Evolutionary conservation across 2,113 vertebrate genomes (phyloP).

Genomic region (Willisornis vidua): DNA sequence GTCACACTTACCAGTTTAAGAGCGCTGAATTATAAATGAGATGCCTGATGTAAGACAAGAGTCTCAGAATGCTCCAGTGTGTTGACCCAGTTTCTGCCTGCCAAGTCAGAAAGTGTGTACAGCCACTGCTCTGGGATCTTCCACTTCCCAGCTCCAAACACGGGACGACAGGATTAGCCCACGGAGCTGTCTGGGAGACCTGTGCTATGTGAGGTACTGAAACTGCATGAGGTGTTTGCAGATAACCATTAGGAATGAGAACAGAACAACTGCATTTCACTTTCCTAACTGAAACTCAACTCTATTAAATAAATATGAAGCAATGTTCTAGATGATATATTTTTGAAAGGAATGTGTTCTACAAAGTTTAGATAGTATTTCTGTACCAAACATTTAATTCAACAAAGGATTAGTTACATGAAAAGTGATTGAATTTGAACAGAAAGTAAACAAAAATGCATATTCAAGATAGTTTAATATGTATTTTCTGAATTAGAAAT

Average conservation of each 20-base stretch:
- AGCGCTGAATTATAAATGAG: neutral
- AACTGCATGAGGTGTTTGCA: neutral
- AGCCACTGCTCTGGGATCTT: neutral
- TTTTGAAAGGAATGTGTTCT: constrained; percentile 42
- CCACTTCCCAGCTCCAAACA: neutral
- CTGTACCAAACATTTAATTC: constrained; percentile 68
- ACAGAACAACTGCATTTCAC: neutral
- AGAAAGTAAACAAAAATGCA: constrained; percentile 74
- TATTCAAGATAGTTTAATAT: constrained; percentile 93
- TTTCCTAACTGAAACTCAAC: neutral
- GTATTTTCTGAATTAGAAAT: constrained; percentile 94
- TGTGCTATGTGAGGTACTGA: neutral
- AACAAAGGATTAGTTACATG: constrained; percentile 61
- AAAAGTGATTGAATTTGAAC: constrained; percentile 68
- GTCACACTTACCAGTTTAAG: neutral
- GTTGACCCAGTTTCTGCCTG: neutral
- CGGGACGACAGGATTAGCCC: fast-evolving
- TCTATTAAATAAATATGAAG: neutral
- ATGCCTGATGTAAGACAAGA: neutral
- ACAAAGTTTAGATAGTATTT: constrained; percentile 37
- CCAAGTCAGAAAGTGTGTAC: neutral
- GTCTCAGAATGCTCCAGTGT: neutral
- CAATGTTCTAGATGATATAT: neutral
- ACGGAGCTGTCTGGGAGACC: neutral
- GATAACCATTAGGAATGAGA: neutral